Conservation (phyloP, 2,113 vertebrate species). For the Panurus biarmicus region DNA sequence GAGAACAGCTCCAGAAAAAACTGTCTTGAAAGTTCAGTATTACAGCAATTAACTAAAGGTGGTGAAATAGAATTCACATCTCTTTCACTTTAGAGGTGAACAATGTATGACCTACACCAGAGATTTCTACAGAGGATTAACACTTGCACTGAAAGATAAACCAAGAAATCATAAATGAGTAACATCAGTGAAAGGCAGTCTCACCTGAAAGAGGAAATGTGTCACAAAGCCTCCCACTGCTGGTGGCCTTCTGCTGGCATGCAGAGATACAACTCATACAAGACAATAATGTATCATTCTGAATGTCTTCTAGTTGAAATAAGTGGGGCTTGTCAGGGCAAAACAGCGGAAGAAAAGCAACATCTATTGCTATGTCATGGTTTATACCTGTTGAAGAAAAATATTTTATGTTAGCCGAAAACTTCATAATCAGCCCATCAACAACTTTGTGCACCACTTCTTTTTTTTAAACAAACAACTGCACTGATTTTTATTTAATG, state of each 20-base stretch:
- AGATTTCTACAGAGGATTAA: neutral
- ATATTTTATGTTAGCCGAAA: neutral
- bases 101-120: neutral
- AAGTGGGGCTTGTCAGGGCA: constrained; percentile 68
- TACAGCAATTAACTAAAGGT: neutral
- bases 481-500: neutral
- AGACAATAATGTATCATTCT: constrained; percentile 69
- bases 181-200: neutral
- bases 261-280: constrained; percentile 57
- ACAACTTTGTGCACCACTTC: neutral
- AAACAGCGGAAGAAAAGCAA: constrained; percentile 74
- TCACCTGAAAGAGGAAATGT: constrained; percentile 68
- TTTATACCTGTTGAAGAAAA: constrained; percentile 77
- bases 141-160: neutral
- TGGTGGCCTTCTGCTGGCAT: constrained; percentile 20
- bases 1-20: neutral
- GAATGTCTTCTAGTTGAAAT: constrained; percentile 48
- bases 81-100: neutral
- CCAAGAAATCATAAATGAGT: neutral
- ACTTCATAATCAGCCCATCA: neutral
- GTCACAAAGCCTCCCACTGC: neutral
- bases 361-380: constrained; percentile 79
- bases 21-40: neutral
- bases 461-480: neutral
- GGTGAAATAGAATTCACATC: rapidly evolving